phyloP scores from a whole-genome alignment of 2,113 vertebrate species.

The Ranitomeya imitator region DNA sequence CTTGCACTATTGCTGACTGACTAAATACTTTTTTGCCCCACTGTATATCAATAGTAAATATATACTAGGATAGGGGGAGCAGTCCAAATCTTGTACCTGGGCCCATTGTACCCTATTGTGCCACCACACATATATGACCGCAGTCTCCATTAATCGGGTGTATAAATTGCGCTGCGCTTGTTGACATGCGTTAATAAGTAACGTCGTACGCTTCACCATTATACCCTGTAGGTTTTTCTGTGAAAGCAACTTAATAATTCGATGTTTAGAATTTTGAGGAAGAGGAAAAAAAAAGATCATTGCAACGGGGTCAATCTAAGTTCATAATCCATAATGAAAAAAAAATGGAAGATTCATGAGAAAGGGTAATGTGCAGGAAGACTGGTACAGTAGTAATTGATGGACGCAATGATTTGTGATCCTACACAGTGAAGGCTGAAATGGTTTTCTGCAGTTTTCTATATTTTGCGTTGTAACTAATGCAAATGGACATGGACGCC shows the following conservation, averaged over 20 bases:
- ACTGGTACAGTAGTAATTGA: not conserved
- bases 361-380: not conserved
- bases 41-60: too few species aligned
- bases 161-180: not conserved
- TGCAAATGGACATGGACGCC: not conserved
- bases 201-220: not conserved
- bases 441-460: not conserved
- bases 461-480: not conserved
- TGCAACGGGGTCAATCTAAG: not conserved
- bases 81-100: too few species aligned
- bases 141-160: not conserved
- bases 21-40: too few species aligned
- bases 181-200: slow-evolving; percentile 43
- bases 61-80: too few species aligned
- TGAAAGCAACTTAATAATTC: slow-evolving; percentile 20
- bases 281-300: not conserved
- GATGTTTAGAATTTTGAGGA: not conserved
- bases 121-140: not conserved
- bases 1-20: too few species aligned
- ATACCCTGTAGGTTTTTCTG: slow-evolving; percentile 27
- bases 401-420: not conserved
- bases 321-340: not conserved
- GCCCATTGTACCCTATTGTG: too few species aligned
- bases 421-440: not conserved
- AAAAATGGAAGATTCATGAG: not conserved